Base-by-base conservation (phyloP, 2,888 invertebrate genomes). In the Camponotus fellah region DNA sequence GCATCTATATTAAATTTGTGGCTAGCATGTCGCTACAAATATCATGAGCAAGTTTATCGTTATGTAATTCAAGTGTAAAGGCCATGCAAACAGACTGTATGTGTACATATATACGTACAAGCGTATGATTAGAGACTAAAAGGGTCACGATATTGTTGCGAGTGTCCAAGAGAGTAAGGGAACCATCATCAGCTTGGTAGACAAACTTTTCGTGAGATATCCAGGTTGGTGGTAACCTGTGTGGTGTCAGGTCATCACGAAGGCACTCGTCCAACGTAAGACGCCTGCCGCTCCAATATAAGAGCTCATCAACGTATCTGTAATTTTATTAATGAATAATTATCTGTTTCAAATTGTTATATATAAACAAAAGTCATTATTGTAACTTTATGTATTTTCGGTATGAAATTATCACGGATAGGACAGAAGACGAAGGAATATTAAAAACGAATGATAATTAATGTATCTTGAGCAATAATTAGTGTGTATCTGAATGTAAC, bases 241-340 rank as follows among this genome's bases (percentile, higher is more conserved):
- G 96, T 83, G 97, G 97, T 84, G 96, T 96, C 92, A 97, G 95
- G 93, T 97, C 97, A 88, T 97, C 98, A 94, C 97, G 97, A 91
- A 98, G 96, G 95, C 97, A 97, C 95, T 98, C 97, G 95, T 98
- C 97, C 91, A 98, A 96, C 87, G 97, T 97, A 97, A 98, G 97
- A 89, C 98, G 97, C 91, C 97, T 97, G 85, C 98, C 98, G 92
- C 97, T 98, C 98, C 98, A 98, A 95, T 98, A 98, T 88, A 98
- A 96, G 91, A 98, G 96, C 95, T 98, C 98, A 96, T 98, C 98
- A 95, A 98, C 98, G 96, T 98, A 98, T 93, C 97, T 97, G 94
- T 2, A 86, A 87, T 17, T 83, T 74, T 4, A 21, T 34, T 46
- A 6, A 6, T 5, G 17, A n/a, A 21, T 65, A 65, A 65, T 65